A percentile compares a stretch with the other conserved stretches of the same genome.
These are phyloP conservation scores for Prionace glauca DNA, from an alignment of 2,797 vertebrate species.

Conservation along the genomic window DNA sequence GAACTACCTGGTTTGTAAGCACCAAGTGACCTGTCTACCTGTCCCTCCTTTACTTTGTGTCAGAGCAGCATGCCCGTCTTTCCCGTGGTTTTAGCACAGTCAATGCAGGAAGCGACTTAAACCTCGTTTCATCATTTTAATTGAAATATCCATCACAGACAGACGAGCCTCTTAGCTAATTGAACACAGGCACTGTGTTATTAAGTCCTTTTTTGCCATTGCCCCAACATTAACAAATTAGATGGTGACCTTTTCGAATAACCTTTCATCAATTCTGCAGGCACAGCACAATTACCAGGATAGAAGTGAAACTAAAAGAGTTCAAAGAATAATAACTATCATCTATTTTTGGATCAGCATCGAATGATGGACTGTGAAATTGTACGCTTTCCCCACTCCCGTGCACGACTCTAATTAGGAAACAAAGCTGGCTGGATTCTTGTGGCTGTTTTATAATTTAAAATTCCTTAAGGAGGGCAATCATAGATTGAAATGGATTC, in stretches of 20 bases:
- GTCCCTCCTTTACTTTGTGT: not conserved
- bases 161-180: conserved; percentile 26
- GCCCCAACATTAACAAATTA: conserved; percentile 39
- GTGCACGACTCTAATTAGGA: not conserved
- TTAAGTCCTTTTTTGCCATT: conserved; percentile 36
- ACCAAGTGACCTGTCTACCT: not conserved
- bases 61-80: not conserved
- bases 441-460: not conserved
- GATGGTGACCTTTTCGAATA: conserved; percentile 11
- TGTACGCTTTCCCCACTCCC: not conserved
- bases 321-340: conserved; percentile 30
- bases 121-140: conserved; percentile 29
- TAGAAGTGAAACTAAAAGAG: conserved; percentile 32
- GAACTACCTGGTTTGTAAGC: not conserved
- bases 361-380: conserved; percentile 14
- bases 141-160: conserved; percentile 36
- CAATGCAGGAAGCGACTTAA: not conserved
- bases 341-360: conserved; percentile 27
- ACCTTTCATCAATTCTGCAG: conserved; percentile 39
- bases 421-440: not conserved
- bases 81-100: not conserved
- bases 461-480: not conserved
- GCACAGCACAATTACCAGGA: conserved; percentile 21
- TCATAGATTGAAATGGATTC: not conserved
- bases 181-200: conserved; percentile 1